Evolutionary conservation across 2,888 invertebrate species (phyloP).

Genomic region (Acrocyrtus sp.): DNA sequence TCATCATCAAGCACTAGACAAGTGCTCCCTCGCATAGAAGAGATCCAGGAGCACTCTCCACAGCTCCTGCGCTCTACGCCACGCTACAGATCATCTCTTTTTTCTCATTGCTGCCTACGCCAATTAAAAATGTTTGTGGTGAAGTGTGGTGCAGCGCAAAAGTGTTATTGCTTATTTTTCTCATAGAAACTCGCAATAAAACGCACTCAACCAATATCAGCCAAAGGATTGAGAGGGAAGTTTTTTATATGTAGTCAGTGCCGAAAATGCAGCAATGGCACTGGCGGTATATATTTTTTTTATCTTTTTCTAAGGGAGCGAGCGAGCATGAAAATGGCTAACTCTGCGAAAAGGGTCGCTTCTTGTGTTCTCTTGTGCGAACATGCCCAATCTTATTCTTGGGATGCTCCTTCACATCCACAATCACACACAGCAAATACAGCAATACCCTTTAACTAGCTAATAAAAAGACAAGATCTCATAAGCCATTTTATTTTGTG

Average conservation of each 20-base stretch:
- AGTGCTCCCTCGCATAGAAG: too few species aligned
- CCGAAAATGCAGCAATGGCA: neutral
- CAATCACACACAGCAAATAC: neutral
- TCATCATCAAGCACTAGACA: too few species aligned
- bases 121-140: too few species aligned
- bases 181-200: too few species aligned
- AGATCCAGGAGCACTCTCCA: too few species aligned
- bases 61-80: too few species aligned
- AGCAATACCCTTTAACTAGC: neutral
- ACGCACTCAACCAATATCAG: slow-evolving; percentile 38
- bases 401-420: neutral
- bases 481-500: neutral
- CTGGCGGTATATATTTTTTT: slow-evolving; percentile 19
- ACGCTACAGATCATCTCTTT: too few species aligned
- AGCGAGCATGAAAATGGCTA: slow-evolving; percentile 44
- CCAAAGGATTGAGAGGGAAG: too few species aligned
- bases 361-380: neutral
- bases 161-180: too few species aligned
- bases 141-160: too few species aligned
- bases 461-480: slow-evolving; percentile 5
- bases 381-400: neutral
- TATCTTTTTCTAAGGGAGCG: slow-evolving; percentile 10
- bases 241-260: neutral
- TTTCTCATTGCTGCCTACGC: too few species aligned
- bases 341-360: slow-evolving; percentile 20